A percentile compares a stretch with the other conserved stretches of the same genome.
Conservation (phyloP, 2,113 vertebrate species). For the Murina feae region DNA sequence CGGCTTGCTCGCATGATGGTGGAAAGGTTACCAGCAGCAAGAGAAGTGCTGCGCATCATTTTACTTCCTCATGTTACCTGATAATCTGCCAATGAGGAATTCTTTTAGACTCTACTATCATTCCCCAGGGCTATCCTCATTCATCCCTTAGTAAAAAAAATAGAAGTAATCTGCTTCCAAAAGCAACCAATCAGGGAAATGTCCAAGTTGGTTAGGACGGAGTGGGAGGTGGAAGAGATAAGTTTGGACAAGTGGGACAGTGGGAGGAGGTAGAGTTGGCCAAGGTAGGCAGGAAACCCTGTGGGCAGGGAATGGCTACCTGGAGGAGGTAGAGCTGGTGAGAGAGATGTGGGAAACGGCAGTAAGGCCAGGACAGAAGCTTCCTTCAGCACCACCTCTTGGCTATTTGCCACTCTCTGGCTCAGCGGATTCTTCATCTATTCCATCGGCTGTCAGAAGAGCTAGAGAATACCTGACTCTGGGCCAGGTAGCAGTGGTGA, state of each 20-base stretch:
- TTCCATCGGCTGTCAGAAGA: neutral
- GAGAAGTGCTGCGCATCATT: neutral
- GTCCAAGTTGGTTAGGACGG: neutral
- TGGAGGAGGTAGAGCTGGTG: neutral
- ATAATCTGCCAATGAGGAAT: neutral
- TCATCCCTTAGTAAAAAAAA: neutral
- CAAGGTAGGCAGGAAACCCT: neutral
- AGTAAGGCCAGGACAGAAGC: rapidly evolving
- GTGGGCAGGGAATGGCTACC: neutral
- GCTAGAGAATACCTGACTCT: neutral
- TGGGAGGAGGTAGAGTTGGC: neutral
- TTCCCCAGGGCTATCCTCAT: neutral
- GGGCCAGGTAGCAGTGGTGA: neutral
- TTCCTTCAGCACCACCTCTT: neutral
- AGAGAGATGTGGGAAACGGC: neutral
- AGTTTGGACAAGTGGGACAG: neutral
- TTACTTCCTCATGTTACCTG: neutral
- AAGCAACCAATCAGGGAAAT: neutral
- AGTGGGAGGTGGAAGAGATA: neutral
- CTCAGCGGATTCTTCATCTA: neutral
- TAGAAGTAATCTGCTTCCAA: neutral
- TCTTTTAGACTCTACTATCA: neutral
- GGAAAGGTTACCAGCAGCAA: neutral
- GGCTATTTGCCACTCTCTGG: neutral
- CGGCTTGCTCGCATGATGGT: neutral